phyloP scores from a whole-genome alignment of 1,140 invertebrate genomes.

The Magallana gigas region DNA sequence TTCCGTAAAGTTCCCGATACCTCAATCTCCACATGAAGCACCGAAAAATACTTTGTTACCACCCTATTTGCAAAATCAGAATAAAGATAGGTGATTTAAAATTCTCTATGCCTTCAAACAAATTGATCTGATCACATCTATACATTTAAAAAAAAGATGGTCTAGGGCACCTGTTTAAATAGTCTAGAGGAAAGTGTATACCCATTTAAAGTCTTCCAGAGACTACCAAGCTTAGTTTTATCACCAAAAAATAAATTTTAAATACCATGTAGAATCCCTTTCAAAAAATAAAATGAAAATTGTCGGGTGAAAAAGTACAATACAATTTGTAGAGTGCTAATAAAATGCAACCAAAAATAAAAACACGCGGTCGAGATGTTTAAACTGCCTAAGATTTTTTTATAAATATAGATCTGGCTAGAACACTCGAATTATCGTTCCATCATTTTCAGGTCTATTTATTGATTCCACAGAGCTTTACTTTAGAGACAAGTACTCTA shows the following conservation, averaged over 20 bases:
- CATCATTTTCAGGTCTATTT: slow-evolving; percentile 16
- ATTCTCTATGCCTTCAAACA: background rate
- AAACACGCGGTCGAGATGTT: background rate
- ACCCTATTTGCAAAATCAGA: background rate
- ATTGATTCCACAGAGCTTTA: background rate
- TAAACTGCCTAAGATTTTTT: background rate
- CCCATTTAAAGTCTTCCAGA: background rate
- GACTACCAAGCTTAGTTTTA: background rate
- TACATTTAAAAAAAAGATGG: too few relatives aligned
- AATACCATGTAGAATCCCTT: background rate
- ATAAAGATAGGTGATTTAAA: background rate
- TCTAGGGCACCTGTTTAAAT: slow-evolving; percentile 7
- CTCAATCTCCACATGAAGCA: background rate
- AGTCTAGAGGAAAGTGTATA: background rate
- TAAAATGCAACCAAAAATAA: background rate
- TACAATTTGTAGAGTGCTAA: background rate
- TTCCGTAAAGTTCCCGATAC: background rate
- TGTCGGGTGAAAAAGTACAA: slow-evolving; percentile 4
- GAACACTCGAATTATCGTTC: background rate
- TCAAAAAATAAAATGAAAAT: slow-evolving; percentile 1
- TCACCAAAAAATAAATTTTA: background rate
- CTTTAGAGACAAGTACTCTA: too few relatives aligned
- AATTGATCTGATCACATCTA: background rate
- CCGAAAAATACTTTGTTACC: background rate
- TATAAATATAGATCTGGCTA: background rate